A percentile compares a stretch with the other conserved stretches of the same genome.
These are phyloP conservation scores for Agonopterix alstromeriana DNA, from an alignment of 2,888 invertebrate species.

Conservation along the genomic window DNA sequence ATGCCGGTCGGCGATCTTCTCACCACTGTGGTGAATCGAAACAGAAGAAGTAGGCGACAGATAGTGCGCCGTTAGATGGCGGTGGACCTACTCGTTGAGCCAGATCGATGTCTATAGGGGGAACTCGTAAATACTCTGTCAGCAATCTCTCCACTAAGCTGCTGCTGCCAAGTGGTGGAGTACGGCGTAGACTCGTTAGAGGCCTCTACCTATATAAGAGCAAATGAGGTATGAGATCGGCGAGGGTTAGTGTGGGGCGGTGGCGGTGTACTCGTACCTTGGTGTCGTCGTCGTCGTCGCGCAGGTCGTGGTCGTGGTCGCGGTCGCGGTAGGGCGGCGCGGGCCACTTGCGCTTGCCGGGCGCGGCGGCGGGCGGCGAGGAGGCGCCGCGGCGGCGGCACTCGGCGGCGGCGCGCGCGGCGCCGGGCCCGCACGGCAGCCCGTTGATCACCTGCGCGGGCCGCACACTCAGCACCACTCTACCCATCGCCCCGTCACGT, in stretches of 20 bases:
- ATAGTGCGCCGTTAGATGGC: too few relatives aligned
- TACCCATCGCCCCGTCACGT: neutral
- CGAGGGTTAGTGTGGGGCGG: neutral
- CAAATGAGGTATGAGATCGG: too few relatives aligned
- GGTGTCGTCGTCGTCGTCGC: slow-evolving; percentile 51
- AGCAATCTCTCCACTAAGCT: too few relatives aligned
- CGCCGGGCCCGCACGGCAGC: slow-evolving; percentile 13
- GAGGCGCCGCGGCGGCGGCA: slow-evolving; percentile 61
- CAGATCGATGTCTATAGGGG: too few relatives aligned
- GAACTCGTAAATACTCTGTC: too few relatives aligned
- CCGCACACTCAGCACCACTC: slow-evolving; percentile 1
- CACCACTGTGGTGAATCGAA: too few relatives aligned
- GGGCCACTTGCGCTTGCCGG: slow-evolving; percentile 84
- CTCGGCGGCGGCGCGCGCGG: slow-evolving; percentile 49
- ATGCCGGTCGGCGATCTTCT: too few relatives aligned
- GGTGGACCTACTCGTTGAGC: too few relatives aligned
- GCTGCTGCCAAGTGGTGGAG: too few relatives aligned
- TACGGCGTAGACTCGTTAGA: too few relatives aligned
- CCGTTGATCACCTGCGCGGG: slow-evolving; percentile 61
- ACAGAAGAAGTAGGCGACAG: too few relatives aligned
- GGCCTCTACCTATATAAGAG: too few relatives aligned
- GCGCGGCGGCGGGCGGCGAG: slow-evolving; percentile 73
- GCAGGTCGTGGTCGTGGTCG: slow-evolving; percentile 32
- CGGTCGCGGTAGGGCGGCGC: slow-evolving; percentile 66
- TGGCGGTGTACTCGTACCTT: slow-evolving; percentile 50